These are phyloP conservation scores for Epirrhoe alternata DNA, from an alignment of 2,888 invertebrate species.

Conservation along the genomic window DNA sequence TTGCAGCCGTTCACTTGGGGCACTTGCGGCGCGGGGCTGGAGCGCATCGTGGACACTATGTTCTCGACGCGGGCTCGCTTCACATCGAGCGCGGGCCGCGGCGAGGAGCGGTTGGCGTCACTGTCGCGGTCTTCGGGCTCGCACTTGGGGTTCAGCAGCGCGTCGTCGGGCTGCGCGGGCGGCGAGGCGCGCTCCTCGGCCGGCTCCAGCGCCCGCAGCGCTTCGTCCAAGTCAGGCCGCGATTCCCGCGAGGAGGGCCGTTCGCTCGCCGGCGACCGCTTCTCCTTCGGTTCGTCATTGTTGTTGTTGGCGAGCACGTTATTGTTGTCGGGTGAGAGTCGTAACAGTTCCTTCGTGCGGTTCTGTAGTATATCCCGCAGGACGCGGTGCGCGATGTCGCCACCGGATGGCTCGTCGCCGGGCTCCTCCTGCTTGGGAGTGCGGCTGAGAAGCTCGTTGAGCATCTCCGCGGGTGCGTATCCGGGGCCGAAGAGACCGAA, in stretches of 20 bases:
- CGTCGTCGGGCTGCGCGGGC: conserved; percentile 82
- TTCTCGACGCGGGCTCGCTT: conserved; percentile 98
- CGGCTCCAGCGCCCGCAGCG: conserved; percentile 86
- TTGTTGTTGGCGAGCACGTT: conserved; percentile 85
- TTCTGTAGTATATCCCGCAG: conserved; percentile 95
- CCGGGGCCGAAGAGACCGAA: conserved; percentile 93
- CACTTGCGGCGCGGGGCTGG: conserved; percentile 91
- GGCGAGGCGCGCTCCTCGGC: conserved; percentile 78
- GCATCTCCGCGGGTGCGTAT: conserved; percentile 95
- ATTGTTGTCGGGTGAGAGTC: conserved; percentile 86
- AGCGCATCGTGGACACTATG: conserved; percentile 96
- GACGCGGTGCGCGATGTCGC: conserved; percentile 92
- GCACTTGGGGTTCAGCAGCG: conserved; percentile 87
- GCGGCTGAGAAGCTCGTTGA: conserved; percentile 94
- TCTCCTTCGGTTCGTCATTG: conserved; percentile 84
- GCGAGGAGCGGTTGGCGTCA: conserved; percentile 84
- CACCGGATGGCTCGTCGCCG: conserved; percentile 81
- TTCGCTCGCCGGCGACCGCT: conserved; percentile 85
- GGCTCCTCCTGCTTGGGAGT: conserved; percentile 89
- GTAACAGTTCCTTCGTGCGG: conserved; percentile 92
- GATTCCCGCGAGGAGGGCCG: conserved; percentile 88
- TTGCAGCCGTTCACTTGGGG: conserved; percentile 96
- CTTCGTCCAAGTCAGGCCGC: conserved; percentile 86
- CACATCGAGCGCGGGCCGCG: conserved; percentile 88
- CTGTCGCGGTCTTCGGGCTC: conserved; percentile 87